Conservation (phyloP, 2,888 invertebrate genomes). For the Athalia rosae region DNA sequence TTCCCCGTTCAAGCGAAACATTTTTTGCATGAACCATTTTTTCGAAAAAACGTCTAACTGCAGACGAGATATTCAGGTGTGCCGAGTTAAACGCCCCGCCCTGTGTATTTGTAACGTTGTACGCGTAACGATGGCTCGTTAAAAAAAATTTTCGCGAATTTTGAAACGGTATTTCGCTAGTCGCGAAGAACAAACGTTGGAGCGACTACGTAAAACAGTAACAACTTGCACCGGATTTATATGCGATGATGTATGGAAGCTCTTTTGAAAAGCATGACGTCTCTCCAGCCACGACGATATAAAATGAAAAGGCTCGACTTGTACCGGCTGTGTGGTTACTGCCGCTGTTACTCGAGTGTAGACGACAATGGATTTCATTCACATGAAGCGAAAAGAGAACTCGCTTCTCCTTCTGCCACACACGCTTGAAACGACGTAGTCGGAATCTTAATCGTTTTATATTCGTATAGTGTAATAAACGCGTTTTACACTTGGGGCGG, state of each 20-base stretch:
- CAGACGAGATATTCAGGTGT: too few relatives aligned
- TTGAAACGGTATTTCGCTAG: too few relatives aligned
- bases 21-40: too few relatives aligned
- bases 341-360: neutral
- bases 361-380: conserved; percentile 45
- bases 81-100: too few relatives aligned
- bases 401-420: conserved; percentile 20
- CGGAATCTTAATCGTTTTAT: conserved; percentile 45
- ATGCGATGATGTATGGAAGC: neutral
- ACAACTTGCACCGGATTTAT: neutral
- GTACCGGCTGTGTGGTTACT: neutral
- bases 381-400: conserved; percentile 8
- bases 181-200: too few relatives aligned
- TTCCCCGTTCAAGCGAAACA: too few relatives aligned
- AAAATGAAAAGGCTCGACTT: conserved; percentile 28
- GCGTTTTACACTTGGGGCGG: neutral
- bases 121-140: too few relatives aligned
- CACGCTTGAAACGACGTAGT: conserved; percentile 11
- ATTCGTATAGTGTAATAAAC: conserved; percentile 24
- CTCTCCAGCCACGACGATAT: neutral
- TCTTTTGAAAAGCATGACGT: conserved; percentile 7
- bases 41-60: too few relatives aligned
- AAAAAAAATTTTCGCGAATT: too few relatives aligned
- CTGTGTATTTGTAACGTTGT: too few relatives aligned
- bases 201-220: too few relatives aligned